Evolutionary conservation across 2,888 invertebrate species (phyloP).

Genomic region (Folsomia candida): DNA sequence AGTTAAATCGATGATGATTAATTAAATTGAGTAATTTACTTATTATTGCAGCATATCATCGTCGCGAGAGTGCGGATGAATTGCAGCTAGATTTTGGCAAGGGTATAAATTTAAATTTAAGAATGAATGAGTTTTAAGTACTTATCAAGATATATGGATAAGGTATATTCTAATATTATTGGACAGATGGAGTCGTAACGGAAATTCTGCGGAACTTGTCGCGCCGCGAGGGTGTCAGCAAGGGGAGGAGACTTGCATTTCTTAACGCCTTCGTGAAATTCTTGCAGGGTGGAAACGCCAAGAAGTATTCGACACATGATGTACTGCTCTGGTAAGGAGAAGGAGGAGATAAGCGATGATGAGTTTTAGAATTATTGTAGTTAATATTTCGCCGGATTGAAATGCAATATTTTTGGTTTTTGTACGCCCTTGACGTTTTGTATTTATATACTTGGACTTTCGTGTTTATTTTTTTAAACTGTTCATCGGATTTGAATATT

Average conservation of each 20-base stretch:
- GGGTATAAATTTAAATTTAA: too few species aligned
- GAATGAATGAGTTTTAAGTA: background rate
- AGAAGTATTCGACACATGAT: constrained; percentile 1
- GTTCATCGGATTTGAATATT: too few species aligned
- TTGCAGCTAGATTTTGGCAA: constrained; percentile 40
- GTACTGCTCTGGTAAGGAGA: background rate
- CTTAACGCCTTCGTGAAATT: constrained; percentile 85
- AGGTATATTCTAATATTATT: too few species aligned
- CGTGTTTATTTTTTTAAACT: too few species aligned
- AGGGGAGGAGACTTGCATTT: constrained; percentile 77
- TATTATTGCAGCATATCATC: constrained; percentile 4
- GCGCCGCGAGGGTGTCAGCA: constrained; percentile 65
- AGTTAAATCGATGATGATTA: too few species aligned
- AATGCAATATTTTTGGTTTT: too few species aligned
- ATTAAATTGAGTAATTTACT: too few species aligned
- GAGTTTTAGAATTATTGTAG: too few species aligned
- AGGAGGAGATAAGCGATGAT: background rate
- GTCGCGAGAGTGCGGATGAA: constrained; percentile 38
- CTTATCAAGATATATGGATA: background rate
- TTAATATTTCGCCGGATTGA: too few species aligned
- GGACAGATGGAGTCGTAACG: constrained; percentile 54
- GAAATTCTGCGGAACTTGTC: constrained; percentile 65
- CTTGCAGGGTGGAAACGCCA: constrained; percentile 52
- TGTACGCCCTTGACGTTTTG: too few species aligned
- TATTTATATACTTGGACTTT: too few species aligned